Conservation (phyloP, 2,888 invertebrate genomes). For the Phragmatobia fuliginosa region DNA sequence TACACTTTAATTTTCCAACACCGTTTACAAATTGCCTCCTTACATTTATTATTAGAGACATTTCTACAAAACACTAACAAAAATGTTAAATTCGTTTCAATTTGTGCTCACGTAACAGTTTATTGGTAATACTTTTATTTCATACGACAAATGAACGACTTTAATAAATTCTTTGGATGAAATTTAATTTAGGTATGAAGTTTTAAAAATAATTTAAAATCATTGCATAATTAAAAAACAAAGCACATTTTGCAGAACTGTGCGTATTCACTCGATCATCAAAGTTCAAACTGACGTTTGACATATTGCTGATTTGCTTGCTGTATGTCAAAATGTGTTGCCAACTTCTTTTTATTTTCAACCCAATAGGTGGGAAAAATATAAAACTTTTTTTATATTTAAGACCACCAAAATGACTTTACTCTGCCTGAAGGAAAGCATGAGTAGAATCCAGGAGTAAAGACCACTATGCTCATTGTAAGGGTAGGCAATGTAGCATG, state of each 20-base stretch:
- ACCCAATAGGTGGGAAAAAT: too few species aligned
- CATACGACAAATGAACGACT: conserved; percentile 17
- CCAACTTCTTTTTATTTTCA: neutral
- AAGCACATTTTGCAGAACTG: conserved; percentile 4
- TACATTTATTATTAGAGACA: conserved; percentile 58
- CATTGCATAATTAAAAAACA: conserved; percentile 58
- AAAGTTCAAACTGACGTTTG: conserved; percentile 1
- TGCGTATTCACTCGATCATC: neutral
- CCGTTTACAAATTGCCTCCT: conserved; percentile 57
- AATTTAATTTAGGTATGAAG: conserved; percentile 21
- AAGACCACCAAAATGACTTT: too few species aligned
- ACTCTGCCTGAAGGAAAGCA: too few species aligned
- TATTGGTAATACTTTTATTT: neutral
- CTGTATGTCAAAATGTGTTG: neutral
- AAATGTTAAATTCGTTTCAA: conserved; percentile 10
- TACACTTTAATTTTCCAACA: conserved; percentile 60
- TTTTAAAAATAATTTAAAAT: conserved; percentile 31
- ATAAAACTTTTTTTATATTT: too few species aligned
- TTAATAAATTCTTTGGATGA: conserved; percentile 15
- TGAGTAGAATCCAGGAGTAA: too few species aligned
- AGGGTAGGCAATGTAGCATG: too few species aligned
- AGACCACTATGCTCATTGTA: too few species aligned
- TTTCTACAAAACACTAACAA: conserved; percentile 40
- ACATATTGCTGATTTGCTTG: neutral
- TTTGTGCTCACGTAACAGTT: neutral